Base-by-base conservation (phyloP, 2,113 vertebrate species). In the Ctenodactylus gundi region DNA sequence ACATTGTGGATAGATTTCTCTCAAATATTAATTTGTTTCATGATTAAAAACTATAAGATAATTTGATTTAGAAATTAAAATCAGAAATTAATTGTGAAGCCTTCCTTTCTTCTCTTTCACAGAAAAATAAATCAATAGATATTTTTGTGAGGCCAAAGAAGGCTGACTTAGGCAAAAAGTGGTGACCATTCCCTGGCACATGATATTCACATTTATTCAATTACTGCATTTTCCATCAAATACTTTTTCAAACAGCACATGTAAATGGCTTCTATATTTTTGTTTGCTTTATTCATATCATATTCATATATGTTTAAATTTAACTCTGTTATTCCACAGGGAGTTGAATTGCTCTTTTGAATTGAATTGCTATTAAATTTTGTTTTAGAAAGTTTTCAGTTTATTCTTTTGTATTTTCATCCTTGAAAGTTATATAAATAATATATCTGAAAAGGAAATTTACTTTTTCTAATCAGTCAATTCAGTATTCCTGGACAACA, bases 281-380 rank as follows among this genome's bases (percentile, higher is more conserved):
- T 96, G 73, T 49, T 34, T 92, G 39, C 41, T 95, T 93, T 87
- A 91, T 90, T 90, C 93, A 90, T 85, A 81, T 88, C 68, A 76
- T 36, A 90, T 75, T 84, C 87, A 27, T 27, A 68, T 49, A 8
- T 86, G 36, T 81, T 94, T 93, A 81, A 93, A 91, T 83, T 94
- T 96, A 89, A 89, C 64, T 85, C 25, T 86, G 83, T 75, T 94
- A 93, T 78, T 58, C 68, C 75, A 89, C 41, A 58, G 53, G 72
- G 53, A 20, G 75, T 39, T 65, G 27, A 57, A 58, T 68, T 80
- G 75, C 31, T 91, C 70, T 91, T 94, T 94, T 94, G 85, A 25
- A 20, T 31, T 46, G 39, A 49, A 49, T 87, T 75, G 31, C 9
- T 44, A 55, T 81, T 81, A 83, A 65, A 46, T 84, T 68, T 80